Percentiles rank a stretch among this genome's conserved stretches.
These are phyloP conservation scores for Eriosoma lanigerum DNA, from an alignment of 1,140 invertebrate genomes.

Conservation along the genomic window DNA sequence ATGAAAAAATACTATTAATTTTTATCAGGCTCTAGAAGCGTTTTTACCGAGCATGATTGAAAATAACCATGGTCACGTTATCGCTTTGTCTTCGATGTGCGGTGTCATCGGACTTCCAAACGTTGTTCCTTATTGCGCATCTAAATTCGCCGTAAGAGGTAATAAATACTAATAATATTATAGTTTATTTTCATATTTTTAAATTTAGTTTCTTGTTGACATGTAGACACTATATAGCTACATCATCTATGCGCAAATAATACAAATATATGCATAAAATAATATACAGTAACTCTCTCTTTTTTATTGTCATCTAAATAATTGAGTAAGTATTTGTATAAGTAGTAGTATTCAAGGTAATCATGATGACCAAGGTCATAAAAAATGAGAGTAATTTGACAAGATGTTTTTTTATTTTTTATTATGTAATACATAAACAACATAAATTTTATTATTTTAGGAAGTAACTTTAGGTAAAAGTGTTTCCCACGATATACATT, in stretches of 20 bases:
- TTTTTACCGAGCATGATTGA: conserved; percentile 63
- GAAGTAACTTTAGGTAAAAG: too few relatives aligned
- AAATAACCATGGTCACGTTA: conserved; percentile 62
- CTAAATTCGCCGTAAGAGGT: conserved; percentile 63
- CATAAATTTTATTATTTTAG: background rate
- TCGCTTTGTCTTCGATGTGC: conserved; percentile 62
- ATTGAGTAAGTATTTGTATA: background rate
- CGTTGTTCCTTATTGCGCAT: conserved; percentile 61
- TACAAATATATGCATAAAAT: background rate
- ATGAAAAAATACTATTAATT: background rate
- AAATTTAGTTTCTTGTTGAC: background rate
- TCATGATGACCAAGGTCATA: conserved; percentile 1
- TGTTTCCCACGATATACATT: too few relatives aligned
- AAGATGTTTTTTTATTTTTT: conserved; percentile 39
- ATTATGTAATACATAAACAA: background rate
- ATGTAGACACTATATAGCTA: too few relatives aligned
- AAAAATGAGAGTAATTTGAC: conserved; percentile 7
- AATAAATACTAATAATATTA: conserved; percentile 19
- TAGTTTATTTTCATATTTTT: conserved; percentile 6
- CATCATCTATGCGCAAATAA: background rate
- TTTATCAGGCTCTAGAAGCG: conserved; percentile 59
- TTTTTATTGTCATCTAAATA: background rate
- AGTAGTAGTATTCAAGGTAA: conserved; percentile 1
- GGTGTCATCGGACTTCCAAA: conserved; percentile 61
- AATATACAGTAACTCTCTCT: conserved; percentile 20